Percentiles rank a stretch among this genome's conserved stretches.
Evolutionary conservation across 2,888 invertebrate genomes (phyloP).

Genomic region (Orthosia cruda): DNA sequence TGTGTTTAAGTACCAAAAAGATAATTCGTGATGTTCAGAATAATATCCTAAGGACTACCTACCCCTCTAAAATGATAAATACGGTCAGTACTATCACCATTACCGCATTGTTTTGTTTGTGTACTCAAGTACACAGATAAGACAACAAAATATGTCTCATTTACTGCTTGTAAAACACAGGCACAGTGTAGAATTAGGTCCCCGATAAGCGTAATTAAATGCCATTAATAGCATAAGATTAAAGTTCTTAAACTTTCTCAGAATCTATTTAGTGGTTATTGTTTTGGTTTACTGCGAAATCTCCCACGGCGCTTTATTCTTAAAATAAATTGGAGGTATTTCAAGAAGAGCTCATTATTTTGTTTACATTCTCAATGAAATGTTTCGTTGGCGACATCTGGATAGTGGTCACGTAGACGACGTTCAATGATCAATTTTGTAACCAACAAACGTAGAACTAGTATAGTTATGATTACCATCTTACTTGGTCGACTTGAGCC

Average conservation of each 20-base stretch:
- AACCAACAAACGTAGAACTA: slow-evolving; percentile 5
- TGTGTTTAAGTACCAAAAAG: background rate
- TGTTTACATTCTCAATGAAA: slow-evolving; percentile 12
- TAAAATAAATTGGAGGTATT: slow-evolving; percentile 33
- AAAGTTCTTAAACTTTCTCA: slow-evolving; percentile 3
- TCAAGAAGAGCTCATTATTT: slow-evolving; percentile 35
- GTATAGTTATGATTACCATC: slow-evolving; percentile 20
- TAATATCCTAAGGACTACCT: background rate
- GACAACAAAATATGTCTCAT: slow-evolving; percentile 37
- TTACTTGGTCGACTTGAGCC: background rate
- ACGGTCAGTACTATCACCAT: slow-evolving; percentile 7
- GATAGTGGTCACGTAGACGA: slow-evolving; percentile 11
- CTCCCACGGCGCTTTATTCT: slow-evolving; percentile 26
- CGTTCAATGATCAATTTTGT: background rate
- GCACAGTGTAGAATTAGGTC: slow-evolving; percentile 60
- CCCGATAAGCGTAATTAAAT: slow-evolving; percentile 66
- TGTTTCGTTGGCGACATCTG: slow-evolving; percentile 15
- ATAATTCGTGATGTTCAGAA: background rate
- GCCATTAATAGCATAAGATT: slow-evolving; percentile 30
- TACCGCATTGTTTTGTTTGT: slow-evolving; percentile 59
- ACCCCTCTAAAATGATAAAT: slow-evolving; percentile 2
- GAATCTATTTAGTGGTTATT: slow-evolving; percentile 15
- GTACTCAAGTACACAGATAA: slow-evolving; percentile 46
- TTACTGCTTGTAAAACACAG: slow-evolving; percentile 42
- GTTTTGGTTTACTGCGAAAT: slow-evolving; percentile 15